phyloP scores from a whole-genome alignment of 2,888 invertebrate genomes.

The Venusia cambrica region DNA sequence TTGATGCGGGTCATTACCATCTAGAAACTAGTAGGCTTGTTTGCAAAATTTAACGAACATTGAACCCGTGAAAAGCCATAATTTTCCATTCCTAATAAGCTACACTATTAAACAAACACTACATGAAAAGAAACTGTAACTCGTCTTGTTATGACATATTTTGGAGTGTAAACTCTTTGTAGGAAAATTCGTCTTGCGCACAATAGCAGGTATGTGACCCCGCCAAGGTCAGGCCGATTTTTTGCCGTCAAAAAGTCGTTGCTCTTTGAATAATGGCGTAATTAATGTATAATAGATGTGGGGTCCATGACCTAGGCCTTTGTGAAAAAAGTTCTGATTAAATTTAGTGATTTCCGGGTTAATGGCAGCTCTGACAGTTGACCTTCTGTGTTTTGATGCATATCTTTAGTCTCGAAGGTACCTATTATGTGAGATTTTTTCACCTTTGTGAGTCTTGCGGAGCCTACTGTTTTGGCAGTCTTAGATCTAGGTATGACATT shows the following conservation, averaged over 20 bases:
- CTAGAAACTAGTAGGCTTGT: no score
- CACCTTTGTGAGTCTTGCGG: no score
- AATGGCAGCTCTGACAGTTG: no score
- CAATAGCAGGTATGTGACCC: conserved; percentile 43
- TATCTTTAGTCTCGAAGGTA: no score
- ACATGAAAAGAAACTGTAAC: conserved; percentile 11
- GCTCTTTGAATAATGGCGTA: conserved; percentile 52
- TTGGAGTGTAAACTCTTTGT: conserved; percentile 7
- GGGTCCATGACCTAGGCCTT: conserved; percentile 27
- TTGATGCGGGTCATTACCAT: no score
- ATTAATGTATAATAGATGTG: conserved; percentile 44
- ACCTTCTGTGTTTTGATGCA: no score
- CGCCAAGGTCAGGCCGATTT: conserved; percentile 47
- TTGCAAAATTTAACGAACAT: conserved; percentile 5
- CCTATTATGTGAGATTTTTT: no score
- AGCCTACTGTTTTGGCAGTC: no score
- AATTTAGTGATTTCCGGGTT: conserved; percentile 19
- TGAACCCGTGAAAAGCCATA: conserved; percentile 16
- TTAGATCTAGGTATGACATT: no score
- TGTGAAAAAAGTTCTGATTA: conserved; percentile 15
- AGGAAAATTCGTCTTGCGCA: conserved; percentile 25
- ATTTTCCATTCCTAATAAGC: conserved; percentile 22
- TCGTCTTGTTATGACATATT: conserved; percentile 10
- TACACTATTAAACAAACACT: conserved; percentile 5
- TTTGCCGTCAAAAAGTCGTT: conserved; percentile 35